phyloP scores from a whole-genome alignment of 2,797 vertebrate species.

The Sarcoramphus papa region DNA sequence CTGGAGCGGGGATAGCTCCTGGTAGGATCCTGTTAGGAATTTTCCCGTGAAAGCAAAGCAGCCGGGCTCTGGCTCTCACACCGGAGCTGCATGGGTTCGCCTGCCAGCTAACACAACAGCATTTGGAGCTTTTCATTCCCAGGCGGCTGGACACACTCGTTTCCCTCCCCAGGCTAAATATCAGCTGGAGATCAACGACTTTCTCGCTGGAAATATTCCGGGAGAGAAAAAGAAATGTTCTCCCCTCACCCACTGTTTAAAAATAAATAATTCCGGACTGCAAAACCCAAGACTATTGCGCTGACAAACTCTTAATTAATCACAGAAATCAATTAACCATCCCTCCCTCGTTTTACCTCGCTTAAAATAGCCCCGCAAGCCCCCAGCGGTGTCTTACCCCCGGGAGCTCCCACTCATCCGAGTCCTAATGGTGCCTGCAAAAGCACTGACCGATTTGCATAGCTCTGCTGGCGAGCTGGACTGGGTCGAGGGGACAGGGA shows the following conservation, averaged over 20 bases:
- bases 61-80: background rate
- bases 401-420: background rate
- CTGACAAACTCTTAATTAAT: background rate
- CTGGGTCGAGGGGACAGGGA: background rate
- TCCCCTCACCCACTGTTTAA: background rate
- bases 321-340: background rate
- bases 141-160: accelerated
- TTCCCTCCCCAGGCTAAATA: background rate
- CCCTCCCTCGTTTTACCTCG: background rate
- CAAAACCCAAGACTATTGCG: background rate
- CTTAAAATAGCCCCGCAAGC: background rate
- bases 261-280: background rate
- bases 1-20: background rate
- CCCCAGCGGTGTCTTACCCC: background rate
- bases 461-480: background rate
- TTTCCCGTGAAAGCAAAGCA: background rate
- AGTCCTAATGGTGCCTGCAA: background rate
- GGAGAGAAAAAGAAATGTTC: background rate
- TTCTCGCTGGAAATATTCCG: background rate
- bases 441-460: background rate
- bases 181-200: background rate
- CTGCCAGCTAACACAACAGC: background rate
- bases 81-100: background rate
- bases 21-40: background rate
- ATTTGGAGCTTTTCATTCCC: background rate